Evolutionary conservation across 2,113 vertebrate genomes (phyloP).

Genomic region (Chaetorhynchus papuensis): DNA sequence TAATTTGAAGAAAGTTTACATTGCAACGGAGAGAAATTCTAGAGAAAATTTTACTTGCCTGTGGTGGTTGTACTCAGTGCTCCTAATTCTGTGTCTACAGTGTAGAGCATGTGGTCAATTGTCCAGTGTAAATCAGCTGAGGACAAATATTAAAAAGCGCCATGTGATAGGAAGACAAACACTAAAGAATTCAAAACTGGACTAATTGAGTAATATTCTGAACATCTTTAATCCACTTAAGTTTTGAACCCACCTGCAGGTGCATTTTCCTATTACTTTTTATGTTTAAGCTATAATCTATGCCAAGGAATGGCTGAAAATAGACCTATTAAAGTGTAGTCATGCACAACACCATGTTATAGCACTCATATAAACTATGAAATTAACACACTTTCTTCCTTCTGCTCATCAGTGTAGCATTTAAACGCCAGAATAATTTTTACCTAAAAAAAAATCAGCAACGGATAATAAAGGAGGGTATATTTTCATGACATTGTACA

Average conservation of each 20-base stretch:
- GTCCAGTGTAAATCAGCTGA: background rate
- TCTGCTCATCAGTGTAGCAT: background rate
- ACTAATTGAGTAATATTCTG: background rate
- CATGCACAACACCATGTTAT: background rate
- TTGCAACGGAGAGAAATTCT: background rate
- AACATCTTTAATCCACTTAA: background rate
- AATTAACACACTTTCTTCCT: background rate
- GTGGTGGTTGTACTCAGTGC: background rate
- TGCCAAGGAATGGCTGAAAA: background rate
- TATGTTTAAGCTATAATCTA: background rate
- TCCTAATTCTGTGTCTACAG: background rate
- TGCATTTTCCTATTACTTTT: background rate
- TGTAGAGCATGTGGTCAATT: background rate
- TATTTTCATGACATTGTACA: background rate
- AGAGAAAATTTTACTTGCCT: background rate
- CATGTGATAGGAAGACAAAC: background rate
- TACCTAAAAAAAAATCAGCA: background rate
- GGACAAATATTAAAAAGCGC: background rate
- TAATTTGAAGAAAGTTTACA: background rate
- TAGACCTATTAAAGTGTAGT: background rate
- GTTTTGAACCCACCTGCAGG: background rate
- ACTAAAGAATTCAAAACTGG: background rate
- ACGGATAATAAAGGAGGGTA: background rate
- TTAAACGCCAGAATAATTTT: background rate
- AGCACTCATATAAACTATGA: background rate